Evolutionary conservation across 2,797 vertebrate genomes (phyloP).

Genomic region (Siniperca scherzeri): DNA sequence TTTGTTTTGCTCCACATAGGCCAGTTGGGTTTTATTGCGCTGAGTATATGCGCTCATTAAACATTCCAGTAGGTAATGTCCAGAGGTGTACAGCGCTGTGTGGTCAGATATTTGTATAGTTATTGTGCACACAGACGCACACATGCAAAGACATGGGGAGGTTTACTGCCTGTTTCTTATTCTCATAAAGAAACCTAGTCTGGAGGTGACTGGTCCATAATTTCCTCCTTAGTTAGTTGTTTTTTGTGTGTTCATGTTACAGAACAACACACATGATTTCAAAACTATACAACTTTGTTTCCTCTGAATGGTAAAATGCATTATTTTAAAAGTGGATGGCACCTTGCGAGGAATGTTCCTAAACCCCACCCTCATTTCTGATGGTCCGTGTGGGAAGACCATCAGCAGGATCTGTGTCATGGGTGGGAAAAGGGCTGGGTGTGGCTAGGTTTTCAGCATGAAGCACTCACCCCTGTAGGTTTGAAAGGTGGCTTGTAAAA

Average conservation of each 20-base stretch:
- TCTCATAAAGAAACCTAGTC: slow-evolving; percentile 20
- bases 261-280: neutral
- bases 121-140: slow-evolving; percentile 11
- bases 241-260: slow-evolving; percentile 2
- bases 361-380: slow-evolving; percentile 23
- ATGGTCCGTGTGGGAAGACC: slow-evolving; percentile 32
- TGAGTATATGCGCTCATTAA: slow-evolving; percentile 54
- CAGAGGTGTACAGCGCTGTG: slow-evolving; percentile 29
- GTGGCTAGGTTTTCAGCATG: neutral
- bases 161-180: slow-evolving; percentile 26
- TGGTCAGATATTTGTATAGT: slow-evolving; percentile 39
- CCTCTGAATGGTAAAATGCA: neutral
- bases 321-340: neutral
- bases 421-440: slow-evolving; percentile 22
- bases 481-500: slow-evolving; percentile 56
- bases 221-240: neutral
- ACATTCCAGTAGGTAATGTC: slow-evolving; percentile 48
- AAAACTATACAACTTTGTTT: neutral
- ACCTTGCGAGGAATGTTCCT: neutral
- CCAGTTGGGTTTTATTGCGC: slow-evolving; percentile 54
- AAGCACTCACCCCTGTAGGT: slow-evolving; percentile 22
- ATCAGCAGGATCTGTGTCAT: slow-evolving; percentile 19
- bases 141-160: neutral
- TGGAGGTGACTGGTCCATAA: neutral
- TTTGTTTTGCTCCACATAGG: slow-evolving; percentile 60